Evolutionary conservation across 2,113 vertebrate genomes (phyloP).

Genomic region (Pangasianodon gigas): DNA sequence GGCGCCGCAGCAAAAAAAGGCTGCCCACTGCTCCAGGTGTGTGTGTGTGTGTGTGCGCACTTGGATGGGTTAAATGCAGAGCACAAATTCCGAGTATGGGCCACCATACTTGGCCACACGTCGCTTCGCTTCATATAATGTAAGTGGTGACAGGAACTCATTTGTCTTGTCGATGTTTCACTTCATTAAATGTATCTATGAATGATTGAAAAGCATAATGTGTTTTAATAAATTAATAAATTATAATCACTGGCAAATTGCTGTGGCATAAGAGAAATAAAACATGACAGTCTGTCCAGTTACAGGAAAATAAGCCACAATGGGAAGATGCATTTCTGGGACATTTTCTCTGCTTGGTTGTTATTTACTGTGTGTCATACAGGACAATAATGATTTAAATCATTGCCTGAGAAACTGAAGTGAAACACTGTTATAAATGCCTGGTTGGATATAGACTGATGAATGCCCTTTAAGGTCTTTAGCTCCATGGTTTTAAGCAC

Average conservation of each 20-base stretch:
- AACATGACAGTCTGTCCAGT: neutral
- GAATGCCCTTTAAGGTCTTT: neutral
- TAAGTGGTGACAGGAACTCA: neutral
- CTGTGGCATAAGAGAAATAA: neutral
- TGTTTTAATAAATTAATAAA: neutral
- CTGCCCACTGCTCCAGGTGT: no score
- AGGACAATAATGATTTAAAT: neutral
- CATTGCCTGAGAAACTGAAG: neutral
- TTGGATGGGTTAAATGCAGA: no score
- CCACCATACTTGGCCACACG: no score
- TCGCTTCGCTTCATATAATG: no score
- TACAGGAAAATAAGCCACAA: neutral
- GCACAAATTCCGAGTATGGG: no score
- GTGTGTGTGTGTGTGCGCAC: no score
- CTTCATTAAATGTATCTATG: neutral
- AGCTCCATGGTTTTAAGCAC: neutral
- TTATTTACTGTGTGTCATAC: neutral
- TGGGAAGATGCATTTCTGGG: neutral
- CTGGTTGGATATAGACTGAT: neutral
- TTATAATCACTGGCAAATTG: neutral
- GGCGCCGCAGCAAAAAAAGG: no score
- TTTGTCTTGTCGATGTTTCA: neutral
- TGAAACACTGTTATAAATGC: neutral
- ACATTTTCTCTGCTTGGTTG: neutral
- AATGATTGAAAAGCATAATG: neutral